Evolutionary conservation across 2,113 vertebrate genomes (phyloP).

Genomic region (Hippoglossus stenolepis): DNA sequence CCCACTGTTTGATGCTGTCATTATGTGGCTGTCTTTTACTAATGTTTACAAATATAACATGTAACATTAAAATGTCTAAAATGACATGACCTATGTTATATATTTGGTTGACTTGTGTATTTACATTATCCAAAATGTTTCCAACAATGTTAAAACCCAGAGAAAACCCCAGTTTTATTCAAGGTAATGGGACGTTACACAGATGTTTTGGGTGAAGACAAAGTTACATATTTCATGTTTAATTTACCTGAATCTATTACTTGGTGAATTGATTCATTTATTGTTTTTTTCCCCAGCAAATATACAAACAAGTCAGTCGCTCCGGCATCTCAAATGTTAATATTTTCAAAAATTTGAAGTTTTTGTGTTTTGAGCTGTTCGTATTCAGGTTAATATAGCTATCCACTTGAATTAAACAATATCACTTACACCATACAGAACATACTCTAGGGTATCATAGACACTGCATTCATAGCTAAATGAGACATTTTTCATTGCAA

Average conservation of each 20-base stretch:
- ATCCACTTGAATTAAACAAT: constrained; percentile 31
- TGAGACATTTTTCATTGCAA: constrained; percentile 47
- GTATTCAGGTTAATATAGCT: neutral
- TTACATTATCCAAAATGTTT: no score
- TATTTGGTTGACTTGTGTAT: no score
- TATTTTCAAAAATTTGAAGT: neutral
- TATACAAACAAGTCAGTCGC: neutral
- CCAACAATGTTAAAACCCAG: no score
- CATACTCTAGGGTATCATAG: constrained; percentile 36
- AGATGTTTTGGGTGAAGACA: no score
- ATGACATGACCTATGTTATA: neutral
- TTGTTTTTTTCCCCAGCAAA: neutral
- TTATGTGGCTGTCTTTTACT: no score
- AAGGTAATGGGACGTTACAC: no score
- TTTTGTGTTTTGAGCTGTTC: neutral
- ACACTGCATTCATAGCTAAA: constrained; percentile 49
- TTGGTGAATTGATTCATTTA: neutral
- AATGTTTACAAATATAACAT: no score
- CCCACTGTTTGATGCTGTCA: no score
- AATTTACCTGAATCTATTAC: neutral
- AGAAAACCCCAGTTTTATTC: no score
- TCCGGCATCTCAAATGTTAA: neutral
- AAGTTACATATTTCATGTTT: no score
- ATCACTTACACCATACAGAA: neutral
- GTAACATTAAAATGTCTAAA: no score